A percentile compares a stretch with the other conserved stretches of the same genome.
Evolutionary conservation across 1,140 invertebrate species (phyloP).

Genomic region (Steinernema feltiae): DNA sequence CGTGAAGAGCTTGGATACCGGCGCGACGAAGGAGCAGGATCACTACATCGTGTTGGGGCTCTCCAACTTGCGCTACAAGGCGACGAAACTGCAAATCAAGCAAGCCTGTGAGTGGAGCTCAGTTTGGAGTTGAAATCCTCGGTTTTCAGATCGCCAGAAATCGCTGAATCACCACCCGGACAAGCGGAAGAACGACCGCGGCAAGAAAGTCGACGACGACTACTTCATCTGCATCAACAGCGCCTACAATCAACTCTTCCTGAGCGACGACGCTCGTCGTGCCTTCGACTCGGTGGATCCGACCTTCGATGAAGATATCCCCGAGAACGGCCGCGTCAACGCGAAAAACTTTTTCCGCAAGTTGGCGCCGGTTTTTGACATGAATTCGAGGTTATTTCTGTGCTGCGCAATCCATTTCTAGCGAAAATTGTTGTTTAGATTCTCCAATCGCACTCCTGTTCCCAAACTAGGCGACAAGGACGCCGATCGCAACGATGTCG

Average conservation of each 20-base stretch:
- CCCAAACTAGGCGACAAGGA: slow-evolving; percentile 75
- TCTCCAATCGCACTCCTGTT: slow-evolving; percentile 80
- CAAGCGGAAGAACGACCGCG: slow-evolving; percentile 70
- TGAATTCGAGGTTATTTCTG: slow-evolving; percentile 65
- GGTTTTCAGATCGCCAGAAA: slow-evolving; percentile 68
- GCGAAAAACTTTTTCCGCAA: slow-evolving; percentile 74
- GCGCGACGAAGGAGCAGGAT: slow-evolving; percentile 35
- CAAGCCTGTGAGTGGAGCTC: slow-evolving; percentile 38
- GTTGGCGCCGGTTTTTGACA: slow-evolving; percentile 76
- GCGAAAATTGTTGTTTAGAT: slow-evolving; percentile 63
- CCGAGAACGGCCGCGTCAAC: slow-evolving; percentile 62
- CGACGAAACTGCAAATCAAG: slow-evolving; percentile 28
- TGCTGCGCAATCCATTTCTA: slow-evolving; percentile 17
- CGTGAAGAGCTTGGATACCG: slow-evolving; percentile 31
- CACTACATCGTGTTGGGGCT: slow-evolving; percentile 41
- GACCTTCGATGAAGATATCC: slow-evolving; percentile 77
- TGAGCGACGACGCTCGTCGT: slow-evolving; percentile 69
- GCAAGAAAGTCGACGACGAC: no score
- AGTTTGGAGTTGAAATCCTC: neutral
- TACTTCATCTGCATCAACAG: slow-evolving; percentile 98
- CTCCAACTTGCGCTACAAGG: slow-evolving; percentile 32
- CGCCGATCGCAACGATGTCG: slow-evolving; percentile 60
- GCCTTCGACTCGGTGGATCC: slow-evolving; percentile 94
- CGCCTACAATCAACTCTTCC: slow-evolving; percentile 78
- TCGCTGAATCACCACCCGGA: slow-evolving; percentile 94